Evolutionary conservation across 2,797 vertebrate genomes (phyloP).

Genomic region (Micromesistius poutassou): DNA sequence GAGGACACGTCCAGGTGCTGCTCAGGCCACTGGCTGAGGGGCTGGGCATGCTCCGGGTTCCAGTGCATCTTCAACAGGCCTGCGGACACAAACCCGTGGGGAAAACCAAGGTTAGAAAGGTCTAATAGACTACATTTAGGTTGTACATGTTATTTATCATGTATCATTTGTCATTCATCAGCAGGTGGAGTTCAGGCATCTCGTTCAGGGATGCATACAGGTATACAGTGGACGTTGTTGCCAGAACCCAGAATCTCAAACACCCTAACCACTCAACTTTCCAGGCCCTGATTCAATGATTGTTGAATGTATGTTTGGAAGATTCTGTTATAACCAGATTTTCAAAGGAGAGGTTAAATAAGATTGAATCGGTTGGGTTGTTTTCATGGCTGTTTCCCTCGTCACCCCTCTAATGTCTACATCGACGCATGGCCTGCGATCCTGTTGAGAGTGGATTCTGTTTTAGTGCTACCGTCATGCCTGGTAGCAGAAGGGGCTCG

Average conservation of each 20-base stretch:
- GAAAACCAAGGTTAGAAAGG: slow-evolving; percentile 11
- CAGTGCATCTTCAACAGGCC: slow-evolving; percentile 99
- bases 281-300: background rate
- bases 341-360: background rate
- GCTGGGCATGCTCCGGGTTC: slow-evolving; percentile 99
- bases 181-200: background rate
- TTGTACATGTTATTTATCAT: background rate
- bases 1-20: slow-evolving; percentile 98
- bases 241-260: background rate
- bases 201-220: background rate
- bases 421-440: slow-evolving; percentile 12
- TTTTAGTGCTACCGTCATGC: slow-evolving; percentile 35
- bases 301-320: background rate
- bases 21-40: slow-evolving; percentile 98
- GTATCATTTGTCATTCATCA: background rate
- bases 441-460: slow-evolving; percentile 30
- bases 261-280: background rate
- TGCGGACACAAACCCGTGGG: slow-evolving; percentile 50
- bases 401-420: slow-evolving; percentile 4
- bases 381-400: background rate
- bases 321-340: background rate
- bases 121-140: background rate
- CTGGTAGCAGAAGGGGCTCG: slow-evolving; percentile 29
- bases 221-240: background rate
- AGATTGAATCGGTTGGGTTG: background rate